Evolutionary conservation across 2,797 vertebrate species (phyloP), one percentile per base, ranked within the genome.

Genomic region (Hyperoplus lanceolatus): DNA sequence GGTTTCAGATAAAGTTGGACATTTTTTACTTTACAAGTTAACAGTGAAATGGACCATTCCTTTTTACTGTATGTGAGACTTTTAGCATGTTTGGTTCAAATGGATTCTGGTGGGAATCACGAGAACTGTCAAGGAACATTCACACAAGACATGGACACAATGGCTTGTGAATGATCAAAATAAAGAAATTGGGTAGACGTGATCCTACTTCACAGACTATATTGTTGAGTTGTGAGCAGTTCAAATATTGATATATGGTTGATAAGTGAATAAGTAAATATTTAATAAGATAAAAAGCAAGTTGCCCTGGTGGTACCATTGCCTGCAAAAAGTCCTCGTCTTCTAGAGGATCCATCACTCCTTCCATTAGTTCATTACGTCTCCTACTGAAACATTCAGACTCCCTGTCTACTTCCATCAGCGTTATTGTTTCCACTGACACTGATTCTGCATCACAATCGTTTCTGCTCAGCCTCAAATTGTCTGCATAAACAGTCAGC

Each of bases 401-500:
- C 18, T 63, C 42, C 21, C 58, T 21, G 55, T 59, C 58, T 9
- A 36, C 38, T 64, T 66, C 57, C 57, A 70, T 60, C 49, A 42
- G 14, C 3, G 6, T 68, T 43, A 74, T 29, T 48, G 42, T 57
- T 53, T 72, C 45, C 60, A 41, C 39, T 8, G 46, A 45, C 50
- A 60, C 43, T 45, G 21, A 29, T 15, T 39, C 29, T 21, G 61
- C 18, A 50, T 77, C 70, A 50, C 10, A 14, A 59, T 70, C 62
- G 55, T 54, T 70, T 60, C 58, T 42, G 46, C 70, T 82, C 60
- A 14, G 58, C 58, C 62, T 68, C 48, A 42, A 67, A 68, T 36
- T 68, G 49, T 72, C 53, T 21, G 7, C 41, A 16, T 58, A 62
- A 83, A 70, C 29, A 61, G 51, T 29, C 29, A 70, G 16, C 73